Percentiles rank a stretch among this genome's conserved stretches.
Conservation (phyloP, 2,797 vertebrate genomes). For the Myotis vivesi region DNA sequence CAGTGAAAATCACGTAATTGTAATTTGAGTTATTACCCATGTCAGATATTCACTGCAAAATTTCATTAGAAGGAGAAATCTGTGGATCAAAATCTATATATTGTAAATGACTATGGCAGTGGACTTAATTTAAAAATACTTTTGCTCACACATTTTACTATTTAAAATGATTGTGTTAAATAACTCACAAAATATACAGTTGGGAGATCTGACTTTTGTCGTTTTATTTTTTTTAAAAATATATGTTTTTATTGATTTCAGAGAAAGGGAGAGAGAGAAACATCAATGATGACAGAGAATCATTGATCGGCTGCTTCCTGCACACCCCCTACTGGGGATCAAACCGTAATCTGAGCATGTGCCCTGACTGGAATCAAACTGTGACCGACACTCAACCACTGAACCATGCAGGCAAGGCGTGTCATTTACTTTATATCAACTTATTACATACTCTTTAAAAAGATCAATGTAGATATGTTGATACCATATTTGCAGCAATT, state of each 20-base stretch:
- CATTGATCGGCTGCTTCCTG: no score
- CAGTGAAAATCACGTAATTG: neutral
- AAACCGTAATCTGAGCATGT: no score
- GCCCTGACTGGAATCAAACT: no score
- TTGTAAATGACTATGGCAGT: neutral
- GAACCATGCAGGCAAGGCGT: no score
- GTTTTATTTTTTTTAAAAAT: neutral
- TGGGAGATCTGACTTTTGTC: neutral
- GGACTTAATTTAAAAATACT: neutral
- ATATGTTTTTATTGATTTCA: no score
- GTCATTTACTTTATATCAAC: no score
- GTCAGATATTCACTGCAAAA: neutral
- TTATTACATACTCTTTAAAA: neutral
- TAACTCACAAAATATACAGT: neutral
- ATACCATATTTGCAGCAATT: neutral
- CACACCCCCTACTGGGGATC: no score
- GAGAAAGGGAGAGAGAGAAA: no score
- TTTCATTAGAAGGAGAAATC: neutral
- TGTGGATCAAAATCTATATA: neutral
- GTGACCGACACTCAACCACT: no score
- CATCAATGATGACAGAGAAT: no score
- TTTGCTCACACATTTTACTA: neutral
- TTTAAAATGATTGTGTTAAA: conserved; percentile 19
- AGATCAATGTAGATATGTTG: neutral
- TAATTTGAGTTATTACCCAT: neutral